A percentile compares a stretch with the other conserved stretches of the same genome.
phyloP scores from a whole-genome alignment of 2,888 invertebrate genomes.

The Hymenopus coronatus region DNA sequence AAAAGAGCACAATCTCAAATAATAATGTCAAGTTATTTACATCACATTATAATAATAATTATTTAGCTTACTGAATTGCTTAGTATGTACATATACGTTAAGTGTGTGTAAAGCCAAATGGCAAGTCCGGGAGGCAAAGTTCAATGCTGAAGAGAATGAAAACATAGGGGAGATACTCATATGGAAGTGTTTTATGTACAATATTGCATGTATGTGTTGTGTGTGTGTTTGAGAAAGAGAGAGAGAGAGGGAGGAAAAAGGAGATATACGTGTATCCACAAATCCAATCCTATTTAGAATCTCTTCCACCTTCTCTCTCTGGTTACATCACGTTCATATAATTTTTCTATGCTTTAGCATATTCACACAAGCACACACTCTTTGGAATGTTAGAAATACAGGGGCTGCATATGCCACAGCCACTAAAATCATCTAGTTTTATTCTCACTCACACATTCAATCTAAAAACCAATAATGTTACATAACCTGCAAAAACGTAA shows the following conservation, averaged over 20 bases:
- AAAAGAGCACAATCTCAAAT: neutral
- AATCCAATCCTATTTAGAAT: neutral
- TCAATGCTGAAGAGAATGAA: neutral
- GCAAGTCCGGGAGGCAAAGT: conserved; percentile 2
- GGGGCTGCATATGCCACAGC: neutral
- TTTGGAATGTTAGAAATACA: conserved; percentile 17
- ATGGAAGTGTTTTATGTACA: neutral
- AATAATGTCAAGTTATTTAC: neutral
- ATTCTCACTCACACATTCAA: neutral
- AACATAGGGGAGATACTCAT: neutral
- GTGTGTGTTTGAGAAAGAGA: neutral
- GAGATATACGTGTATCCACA: neutral
- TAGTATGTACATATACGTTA: neutral
- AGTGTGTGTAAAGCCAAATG: neutral
- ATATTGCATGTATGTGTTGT: too few relatives aligned
- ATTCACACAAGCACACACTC: neutral
- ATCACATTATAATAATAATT: neutral
- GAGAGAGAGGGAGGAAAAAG: too few relatives aligned
- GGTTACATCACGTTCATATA: neutral
- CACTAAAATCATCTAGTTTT: neutral
- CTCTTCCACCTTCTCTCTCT: too few relatives aligned
- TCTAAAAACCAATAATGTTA: neutral
- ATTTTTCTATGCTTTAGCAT: neutral
- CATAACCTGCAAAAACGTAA: neutral
- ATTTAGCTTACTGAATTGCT: neutral